Evolutionary conservation across 2,113 vertebrate species (phyloP).

Genomic region (Microcebus tavaratra): DNA sequence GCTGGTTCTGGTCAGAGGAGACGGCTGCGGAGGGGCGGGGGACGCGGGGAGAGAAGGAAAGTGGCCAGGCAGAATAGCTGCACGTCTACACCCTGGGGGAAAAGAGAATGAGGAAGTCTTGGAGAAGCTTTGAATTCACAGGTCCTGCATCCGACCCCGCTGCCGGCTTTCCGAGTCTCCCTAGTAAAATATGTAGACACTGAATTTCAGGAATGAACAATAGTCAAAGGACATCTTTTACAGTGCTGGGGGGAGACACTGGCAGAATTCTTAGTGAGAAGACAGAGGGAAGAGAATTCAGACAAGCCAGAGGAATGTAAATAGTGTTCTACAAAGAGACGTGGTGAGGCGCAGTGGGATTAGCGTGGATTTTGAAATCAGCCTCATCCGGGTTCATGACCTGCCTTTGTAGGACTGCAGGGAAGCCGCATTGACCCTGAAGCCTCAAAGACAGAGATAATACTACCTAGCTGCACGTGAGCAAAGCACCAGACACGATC

Average conservation of each 20-base stretch:
- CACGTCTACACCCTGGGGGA: neutral
- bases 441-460: neutral
- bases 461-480: neutral
- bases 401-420: neutral
- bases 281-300: conserved; percentile 19
- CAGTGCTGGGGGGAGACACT: neutral
- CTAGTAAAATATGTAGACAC: neutral
- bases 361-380: neutral
- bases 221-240: neutral
- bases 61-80: neutral
- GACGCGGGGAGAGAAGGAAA: neutral
- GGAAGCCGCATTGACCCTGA: neutral
- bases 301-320: conserved; percentile 40
- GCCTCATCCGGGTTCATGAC: neutral
- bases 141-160: neutral
- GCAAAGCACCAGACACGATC: neutral
- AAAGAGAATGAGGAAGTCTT: neutral
- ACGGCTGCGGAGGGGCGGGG: neutral
- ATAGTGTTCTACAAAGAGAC: neutral
- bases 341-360: neutral
- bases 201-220: neutral
- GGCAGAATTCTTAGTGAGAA: neutral
- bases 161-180: neutral
- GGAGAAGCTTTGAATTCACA: neutral
- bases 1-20: neutral